Conservation (phyloP, 2,888 invertebrate genomes). For the Leptinotarsa tumamoca region DNA sequence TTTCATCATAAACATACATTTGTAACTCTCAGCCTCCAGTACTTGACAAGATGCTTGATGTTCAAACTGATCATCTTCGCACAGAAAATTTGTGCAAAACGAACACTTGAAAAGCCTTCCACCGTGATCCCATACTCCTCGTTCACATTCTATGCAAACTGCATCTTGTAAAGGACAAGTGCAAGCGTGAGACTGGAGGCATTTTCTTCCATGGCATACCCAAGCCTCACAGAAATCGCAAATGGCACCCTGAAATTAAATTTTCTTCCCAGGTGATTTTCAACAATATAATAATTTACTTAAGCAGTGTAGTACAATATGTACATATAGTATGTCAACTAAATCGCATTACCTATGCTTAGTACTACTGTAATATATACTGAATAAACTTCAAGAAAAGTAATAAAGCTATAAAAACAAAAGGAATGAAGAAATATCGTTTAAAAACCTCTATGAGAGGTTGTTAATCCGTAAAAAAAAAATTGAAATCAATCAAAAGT, state of each 20-base stretch:
- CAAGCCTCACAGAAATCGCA: conserved; percentile 98
- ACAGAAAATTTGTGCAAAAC: conserved; percentile 88
- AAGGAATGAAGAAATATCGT: no score
- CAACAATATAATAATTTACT: no score
- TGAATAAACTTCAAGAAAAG: no score
- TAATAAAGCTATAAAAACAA: no score
- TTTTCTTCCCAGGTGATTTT: no score
- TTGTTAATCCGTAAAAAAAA: no score
- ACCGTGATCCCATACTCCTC: conserved; percentile 96
- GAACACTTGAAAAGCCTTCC: conserved; percentile 92
- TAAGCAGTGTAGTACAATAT: no score
- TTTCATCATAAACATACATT: conserved; percentile 74
- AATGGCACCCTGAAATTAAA: conserved; percentile 84
- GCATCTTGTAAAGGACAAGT: conserved; percentile 91
- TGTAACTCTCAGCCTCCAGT: conserved; percentile 93
- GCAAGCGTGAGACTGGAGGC: conserved; percentile 91
- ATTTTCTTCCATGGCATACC: conserved; percentile 95
- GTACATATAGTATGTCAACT: no score
- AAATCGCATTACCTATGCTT: no score
- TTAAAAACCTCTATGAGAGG: no score
- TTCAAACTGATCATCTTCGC: conserved; percentile 97
- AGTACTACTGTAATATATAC: no score
- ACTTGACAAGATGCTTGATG: conserved; percentile 98
- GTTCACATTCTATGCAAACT: conserved; percentile 90
- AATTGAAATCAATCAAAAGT: no score